A percentile compares a stretch with the other conserved stretches of the same genome.
These are phyloP conservation scores for Circaetus gallicus DNA, from an alignment of 2,113 vertebrate genomes.

Conservation along the genomic window DNA sequence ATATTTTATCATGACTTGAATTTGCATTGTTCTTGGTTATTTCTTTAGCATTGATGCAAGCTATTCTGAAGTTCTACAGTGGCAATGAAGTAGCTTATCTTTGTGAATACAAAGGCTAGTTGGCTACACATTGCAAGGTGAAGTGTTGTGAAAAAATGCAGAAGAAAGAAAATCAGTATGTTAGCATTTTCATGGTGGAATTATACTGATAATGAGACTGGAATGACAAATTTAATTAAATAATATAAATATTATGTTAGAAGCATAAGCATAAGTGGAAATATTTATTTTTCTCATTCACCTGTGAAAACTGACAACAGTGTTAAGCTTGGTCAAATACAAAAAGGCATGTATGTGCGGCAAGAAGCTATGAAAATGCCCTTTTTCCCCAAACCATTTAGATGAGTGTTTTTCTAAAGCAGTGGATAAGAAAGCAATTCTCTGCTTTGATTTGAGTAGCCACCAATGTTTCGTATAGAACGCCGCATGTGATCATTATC, in stretches of 20 bases:
- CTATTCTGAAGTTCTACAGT: background rate
- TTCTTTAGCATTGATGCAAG: background rate
- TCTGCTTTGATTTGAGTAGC: conserved; percentile 33
- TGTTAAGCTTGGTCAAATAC: conserved; percentile 53
- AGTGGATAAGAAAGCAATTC: conserved; percentile 37
- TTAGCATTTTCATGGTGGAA: background rate
- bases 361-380: conserved; percentile 11
- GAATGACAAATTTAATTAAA: conserved; percentile 4
- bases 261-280: background rate
- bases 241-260: conserved; percentile 20
- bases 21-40: background rate
- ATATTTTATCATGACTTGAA: background rate
- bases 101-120: background rate
- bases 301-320: background rate
- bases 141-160: background rate
- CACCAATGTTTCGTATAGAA: background rate
- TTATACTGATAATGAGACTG: background rate
- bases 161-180: background rate
- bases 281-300: conserved; percentile 31
- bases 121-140: background rate
- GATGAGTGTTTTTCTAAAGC: background rate
- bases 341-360: background rate
- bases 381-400: background rate
- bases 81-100: background rate
- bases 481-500: conserved; percentile 15